These are phyloP conservation scores for Hiodon alosoides DNA, from an alignment of 2,113 vertebrate genomes.

Conservation along the genomic window DNA sequence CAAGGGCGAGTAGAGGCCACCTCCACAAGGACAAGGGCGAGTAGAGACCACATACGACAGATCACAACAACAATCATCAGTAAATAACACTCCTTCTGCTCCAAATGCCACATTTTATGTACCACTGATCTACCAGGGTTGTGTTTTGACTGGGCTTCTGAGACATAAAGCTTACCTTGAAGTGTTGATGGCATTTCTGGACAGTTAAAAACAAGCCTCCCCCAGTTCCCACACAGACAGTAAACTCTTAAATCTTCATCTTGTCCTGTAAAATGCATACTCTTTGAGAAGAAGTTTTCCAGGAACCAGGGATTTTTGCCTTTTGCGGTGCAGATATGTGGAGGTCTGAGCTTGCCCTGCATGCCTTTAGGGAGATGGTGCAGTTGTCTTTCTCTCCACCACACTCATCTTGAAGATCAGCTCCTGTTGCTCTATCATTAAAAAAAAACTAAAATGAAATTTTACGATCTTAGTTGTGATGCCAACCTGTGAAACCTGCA, in stretches of 20 bases:
- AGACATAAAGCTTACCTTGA: neutral
- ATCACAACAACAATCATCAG: neutral
- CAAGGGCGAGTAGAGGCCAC: conserved; percentile 67
- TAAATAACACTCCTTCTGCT: neutral
- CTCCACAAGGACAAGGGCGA: conserved; percentile 60
- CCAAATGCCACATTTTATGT: neutral
- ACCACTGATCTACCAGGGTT: neutral
- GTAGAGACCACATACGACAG: conserved; percentile 35
- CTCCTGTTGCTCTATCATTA: no score
- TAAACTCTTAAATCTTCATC: neutral
- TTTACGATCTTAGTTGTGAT: no score
- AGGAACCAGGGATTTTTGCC: neutral
- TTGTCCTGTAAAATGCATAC: neutral
- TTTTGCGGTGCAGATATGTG: no score
- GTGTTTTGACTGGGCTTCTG: neutral
- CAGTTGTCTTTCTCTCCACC: neutral
- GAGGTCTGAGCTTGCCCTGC: no score
- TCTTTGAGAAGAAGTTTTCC: neutral
- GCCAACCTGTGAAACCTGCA: no score
- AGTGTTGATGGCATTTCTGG: neutral
- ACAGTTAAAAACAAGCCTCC: neutral
- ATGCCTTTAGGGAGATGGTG: no score
- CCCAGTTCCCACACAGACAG: neutral
- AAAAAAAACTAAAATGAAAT: no score
- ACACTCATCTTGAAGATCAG: no score